These are phyloP conservation scores for Portunus trituberculatus DNA, from an alignment of 1,140 invertebrate species.

Conservation along the genomic window DNA sequence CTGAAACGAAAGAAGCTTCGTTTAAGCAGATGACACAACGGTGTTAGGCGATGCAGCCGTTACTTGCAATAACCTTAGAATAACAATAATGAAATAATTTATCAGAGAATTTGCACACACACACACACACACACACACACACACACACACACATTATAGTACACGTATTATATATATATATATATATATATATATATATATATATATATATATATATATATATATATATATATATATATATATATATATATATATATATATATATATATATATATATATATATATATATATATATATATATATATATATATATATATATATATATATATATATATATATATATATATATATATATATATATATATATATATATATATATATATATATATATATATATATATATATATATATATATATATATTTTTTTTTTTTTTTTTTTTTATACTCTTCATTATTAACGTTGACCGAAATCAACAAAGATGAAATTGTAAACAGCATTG, in stretches of 20 bases:
- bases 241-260: conserved; percentile 53
- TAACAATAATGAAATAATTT: no score
- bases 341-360: conserved; percentile 33
- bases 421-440: no score
- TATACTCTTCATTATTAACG: no score
- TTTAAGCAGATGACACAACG: no score
- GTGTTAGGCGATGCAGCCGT: no score
- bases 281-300: conserved; percentile 8
- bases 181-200: conserved; percentile 42
- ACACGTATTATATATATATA: background rate
- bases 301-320: background rate
- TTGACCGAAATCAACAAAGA: no score
- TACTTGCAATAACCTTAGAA: no score
- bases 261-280: conserved; percentile 49
- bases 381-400: conserved; percentile 33
- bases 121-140: no score
- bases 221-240: conserved; percentile 50
- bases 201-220: conserved; percentile 54
- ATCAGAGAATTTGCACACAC: no score
- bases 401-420: background rate
- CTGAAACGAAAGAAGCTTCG: no score
- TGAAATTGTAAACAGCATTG: no score
- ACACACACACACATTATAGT: no score
- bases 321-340: conserved; percentile 46
- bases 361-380: conserved; percentile 40